Percentiles rank a stretch among this genome's conserved stretches.
These are phyloP conservation scores for Anguilla pacifica DNA, from an alignment of 2,797 vertebrate genomes.

Conservation along the genomic window DNA sequence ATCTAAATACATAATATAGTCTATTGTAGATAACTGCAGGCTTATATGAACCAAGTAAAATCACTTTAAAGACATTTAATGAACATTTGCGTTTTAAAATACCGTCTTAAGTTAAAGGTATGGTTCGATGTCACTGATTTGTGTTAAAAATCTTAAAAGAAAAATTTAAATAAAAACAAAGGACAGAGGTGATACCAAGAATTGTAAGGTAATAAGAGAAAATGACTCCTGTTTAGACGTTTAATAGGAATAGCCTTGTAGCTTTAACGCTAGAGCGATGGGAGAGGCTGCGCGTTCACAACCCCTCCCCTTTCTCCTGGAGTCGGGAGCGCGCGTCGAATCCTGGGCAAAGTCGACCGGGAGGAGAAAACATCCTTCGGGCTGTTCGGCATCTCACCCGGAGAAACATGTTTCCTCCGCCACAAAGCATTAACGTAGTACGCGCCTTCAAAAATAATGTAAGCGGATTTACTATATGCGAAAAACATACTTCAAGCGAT, in stretches of 20 bases:
- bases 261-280: slow-evolving; percentile 73
- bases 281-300: slow-evolving; percentile 80
- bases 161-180: slow-evolving; percentile 45
- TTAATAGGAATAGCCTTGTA: slow-evolving; percentile 62
- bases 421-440: slow-evolving; percentile 45
- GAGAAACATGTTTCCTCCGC: slow-evolving; percentile 69
- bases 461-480: slow-evolving; percentile 49
- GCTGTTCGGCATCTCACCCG: slow-evolving; percentile 59
- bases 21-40: not conserved
- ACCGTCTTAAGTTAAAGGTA: not conserved
- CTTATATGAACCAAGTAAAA: not conserved
- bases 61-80: not conserved
- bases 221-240: slow-evolving; percentile 57
- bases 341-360: slow-evolving; percentile 49
- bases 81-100: not conserved
- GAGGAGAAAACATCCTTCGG: slow-evolving; percentile 57
- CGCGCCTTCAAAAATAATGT: slow-evolving; percentile 53
- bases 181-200: slow-evolving; percentile 58
- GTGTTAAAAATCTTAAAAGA: not conserved
- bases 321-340: slow-evolving; percentile 69
- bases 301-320: slow-evolving; percentile 49
- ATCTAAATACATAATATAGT: not conserved
- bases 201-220: slow-evolving; percentile 61
- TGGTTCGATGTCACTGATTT: not conserved
- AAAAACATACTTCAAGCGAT: slow-evolving; percentile 49